These are phyloP conservation scores for Xerus rutilus DNA, from an alignment of 2,797 vertebrate species.

Conservation along the genomic window DNA sequence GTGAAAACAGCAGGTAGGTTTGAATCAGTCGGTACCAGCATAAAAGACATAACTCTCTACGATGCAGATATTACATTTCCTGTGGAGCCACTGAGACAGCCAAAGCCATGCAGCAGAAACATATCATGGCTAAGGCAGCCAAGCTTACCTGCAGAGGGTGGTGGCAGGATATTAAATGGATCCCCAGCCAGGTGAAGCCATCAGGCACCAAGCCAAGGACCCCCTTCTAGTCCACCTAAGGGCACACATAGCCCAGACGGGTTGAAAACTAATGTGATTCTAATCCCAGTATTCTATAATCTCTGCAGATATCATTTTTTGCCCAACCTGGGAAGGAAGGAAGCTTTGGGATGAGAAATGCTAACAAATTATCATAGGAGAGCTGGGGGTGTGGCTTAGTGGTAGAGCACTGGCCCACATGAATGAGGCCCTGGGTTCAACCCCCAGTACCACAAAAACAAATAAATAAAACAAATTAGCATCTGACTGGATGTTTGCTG, in stretches of 20 bases:
- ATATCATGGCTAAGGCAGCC: not conserved
- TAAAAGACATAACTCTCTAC: not conserved
- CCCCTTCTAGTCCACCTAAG: not conserved
- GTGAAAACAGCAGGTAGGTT: not conserved
- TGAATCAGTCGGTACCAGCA: not conserved
- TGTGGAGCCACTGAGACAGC: not conserved
- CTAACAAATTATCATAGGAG: not conserved
- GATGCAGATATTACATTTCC: slow-evolving; percentile 2
- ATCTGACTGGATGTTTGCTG: not conserved
- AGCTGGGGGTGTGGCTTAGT: no score
- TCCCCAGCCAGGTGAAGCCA: not conserved
- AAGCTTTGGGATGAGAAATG: not conserved
- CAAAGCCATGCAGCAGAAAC: not conserved
- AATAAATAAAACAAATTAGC: not conserved
- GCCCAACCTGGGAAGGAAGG: not conserved
- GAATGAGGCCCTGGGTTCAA: no score
- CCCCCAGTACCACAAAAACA: no score
- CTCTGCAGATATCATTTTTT: not conserved
- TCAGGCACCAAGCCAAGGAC: slow-evolving; percentile 42
- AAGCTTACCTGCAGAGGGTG: not conserved
- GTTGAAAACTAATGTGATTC: slow-evolving; percentile 58
- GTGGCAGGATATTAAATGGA: not conserved
- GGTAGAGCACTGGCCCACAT: no score
- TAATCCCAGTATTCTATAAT: not conserved
- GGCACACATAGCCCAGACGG: not conserved